A percentile compares a stretch with the other conserved stretches of the same genome.
phyloP scores from a whole-genome alignment of 2,113 vertebrate species.

The Connochaetes taurinus region DNA sequence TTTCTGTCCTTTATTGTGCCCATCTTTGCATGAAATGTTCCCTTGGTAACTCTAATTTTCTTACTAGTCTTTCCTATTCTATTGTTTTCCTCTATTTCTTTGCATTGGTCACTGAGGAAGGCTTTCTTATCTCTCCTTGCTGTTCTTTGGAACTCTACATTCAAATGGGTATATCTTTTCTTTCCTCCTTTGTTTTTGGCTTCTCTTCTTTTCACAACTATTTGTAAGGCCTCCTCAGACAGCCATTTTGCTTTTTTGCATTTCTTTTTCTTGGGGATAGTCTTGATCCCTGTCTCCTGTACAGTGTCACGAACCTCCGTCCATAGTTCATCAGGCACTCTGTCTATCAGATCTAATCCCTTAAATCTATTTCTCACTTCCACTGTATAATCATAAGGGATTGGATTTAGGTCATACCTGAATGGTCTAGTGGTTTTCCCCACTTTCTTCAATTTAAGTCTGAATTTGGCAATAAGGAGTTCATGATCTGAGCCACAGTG shows the following conservation, averaged over 20 bases:
- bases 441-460: not conserved
- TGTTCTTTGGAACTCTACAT: not conserved
- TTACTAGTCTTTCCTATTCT: not conserved
- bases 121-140: not conserved
- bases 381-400: not conserved
- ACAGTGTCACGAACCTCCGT: rapidly evolving
- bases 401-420: not conserved
- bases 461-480: not conserved
- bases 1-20: not conserved
- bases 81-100: not conserved
- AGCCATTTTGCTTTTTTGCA: not conserved
- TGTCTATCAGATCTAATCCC: not conserved
- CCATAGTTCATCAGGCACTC: not conserved
- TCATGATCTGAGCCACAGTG: not conserved
- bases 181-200: not conserved
- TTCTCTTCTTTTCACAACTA: not conserved
- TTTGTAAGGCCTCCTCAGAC: not conserved
- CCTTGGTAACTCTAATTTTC: not conserved
- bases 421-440: too few relatives aligned
- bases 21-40: not conserved
- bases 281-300: not conserved
- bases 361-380: not conserved
- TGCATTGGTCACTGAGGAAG: not conserved
- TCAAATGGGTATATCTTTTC: not conserved
- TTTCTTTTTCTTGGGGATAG: not conserved